Evolutionary conservation across 2,888 invertebrate genomes (phyloP).

Genomic region (Polymixis lichenea): DNA sequence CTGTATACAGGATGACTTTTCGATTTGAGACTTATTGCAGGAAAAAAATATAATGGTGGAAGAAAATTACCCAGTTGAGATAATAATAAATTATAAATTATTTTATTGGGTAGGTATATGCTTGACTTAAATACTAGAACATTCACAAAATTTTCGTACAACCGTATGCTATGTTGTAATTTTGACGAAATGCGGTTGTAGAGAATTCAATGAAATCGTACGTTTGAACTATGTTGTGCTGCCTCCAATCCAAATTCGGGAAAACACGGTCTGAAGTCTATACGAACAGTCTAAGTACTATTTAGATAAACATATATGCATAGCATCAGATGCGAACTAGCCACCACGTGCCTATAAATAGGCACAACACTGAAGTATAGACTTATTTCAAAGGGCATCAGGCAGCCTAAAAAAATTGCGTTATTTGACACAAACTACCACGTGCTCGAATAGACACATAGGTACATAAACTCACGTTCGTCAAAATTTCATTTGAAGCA

Average conservation of each 20-base stretch:
- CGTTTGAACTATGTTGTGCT: not conserved
- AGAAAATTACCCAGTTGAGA: too few species aligned
- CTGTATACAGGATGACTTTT: conserved; percentile 27
- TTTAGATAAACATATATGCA: not conserved
- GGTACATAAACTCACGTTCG: too few species aligned
- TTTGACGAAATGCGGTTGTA: not conserved
- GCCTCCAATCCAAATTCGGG: not conserved
- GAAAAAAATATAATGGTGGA: not conserved
- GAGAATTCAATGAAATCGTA: not conserved
- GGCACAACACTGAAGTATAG: too few species aligned
- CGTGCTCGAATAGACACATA: too few species aligned
- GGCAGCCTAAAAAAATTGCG: not conserved
- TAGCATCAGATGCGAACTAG: not conserved
- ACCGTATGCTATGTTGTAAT: not conserved
- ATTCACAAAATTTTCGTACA: not conserved
- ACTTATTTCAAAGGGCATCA: not conserved
- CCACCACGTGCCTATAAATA: not conserved
- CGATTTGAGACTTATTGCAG: not conserved
- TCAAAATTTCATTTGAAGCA: too few species aligned
- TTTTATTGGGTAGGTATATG: not conserved
- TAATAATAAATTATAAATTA: not conserved
- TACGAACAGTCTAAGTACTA: not conserved
- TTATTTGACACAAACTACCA: not conserved
- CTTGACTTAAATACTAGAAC: too few species aligned
- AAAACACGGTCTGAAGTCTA: not conserved